Percentiles rank a stretch among this genome's conserved stretches.
Evolutionary conservation across 2,797 vertebrate species (phyloP).

Genomic region (Hippocampus kuda): DNA sequence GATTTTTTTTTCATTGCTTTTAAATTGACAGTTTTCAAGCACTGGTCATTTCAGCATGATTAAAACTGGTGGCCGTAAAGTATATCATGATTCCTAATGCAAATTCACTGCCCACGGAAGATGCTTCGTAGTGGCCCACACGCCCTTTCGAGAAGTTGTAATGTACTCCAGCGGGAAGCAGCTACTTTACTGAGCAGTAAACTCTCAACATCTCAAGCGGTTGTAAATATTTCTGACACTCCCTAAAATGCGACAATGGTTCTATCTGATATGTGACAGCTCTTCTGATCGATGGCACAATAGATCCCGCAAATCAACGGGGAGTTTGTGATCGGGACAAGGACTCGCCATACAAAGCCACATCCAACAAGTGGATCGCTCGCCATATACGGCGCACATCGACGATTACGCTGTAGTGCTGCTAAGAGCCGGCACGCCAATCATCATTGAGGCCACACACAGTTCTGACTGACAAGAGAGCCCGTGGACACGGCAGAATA

Average conservation of each 20-base stretch:
- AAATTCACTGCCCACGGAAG: neutral
- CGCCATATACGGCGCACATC: neutral
- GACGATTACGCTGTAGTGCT: too few relatives aligned
- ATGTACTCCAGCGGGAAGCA: neutral
- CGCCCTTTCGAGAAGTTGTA: neutral
- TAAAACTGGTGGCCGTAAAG: neutral
- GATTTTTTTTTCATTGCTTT: too few relatives aligned
- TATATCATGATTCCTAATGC: neutral
- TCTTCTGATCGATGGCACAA: constrained; percentile 14
- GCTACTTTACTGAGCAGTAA: neutral
- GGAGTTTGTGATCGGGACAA: constrained; percentile 19
- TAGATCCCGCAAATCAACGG: constrained; percentile 16
- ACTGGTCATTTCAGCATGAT: neutral
- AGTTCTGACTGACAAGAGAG: constrained; percentile 8
- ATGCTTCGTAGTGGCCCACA: neutral
- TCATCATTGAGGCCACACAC: too few relatives aligned
- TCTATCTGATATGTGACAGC: constrained; percentile 3
- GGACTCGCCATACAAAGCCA: constrained; percentile 21
- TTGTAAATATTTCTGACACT: constrained; percentile 17
- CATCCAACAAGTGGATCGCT: neutral
- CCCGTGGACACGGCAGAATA: constrained; percentile 21
- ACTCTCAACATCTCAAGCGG: constrained; percentile 3
- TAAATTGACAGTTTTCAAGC: too few relatives aligned
- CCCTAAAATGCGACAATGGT: constrained; percentile 16
- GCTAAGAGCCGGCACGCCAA: too few relatives aligned